Evolutionary conservation across 2,888 invertebrate species (phyloP), one percentile per base, ranked within the genome.

Genomic region (Timema cristinae): DNA sequence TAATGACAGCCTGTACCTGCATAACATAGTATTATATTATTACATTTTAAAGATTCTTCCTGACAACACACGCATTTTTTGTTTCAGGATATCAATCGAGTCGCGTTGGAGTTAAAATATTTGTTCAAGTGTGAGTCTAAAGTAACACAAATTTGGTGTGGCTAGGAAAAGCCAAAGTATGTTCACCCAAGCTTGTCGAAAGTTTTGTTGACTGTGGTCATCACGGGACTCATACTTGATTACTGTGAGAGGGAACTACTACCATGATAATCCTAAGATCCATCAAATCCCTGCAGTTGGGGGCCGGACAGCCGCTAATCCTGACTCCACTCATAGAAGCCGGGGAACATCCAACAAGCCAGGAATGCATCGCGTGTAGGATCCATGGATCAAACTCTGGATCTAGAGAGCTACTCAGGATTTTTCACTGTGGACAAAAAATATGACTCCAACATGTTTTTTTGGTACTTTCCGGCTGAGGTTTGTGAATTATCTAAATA

Each of bases 391-490:
- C 47, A 63, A 11, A 48, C 47, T 16, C 47, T 63, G 9, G 63
- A 63, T 47, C 32, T 63, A 13, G 63, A 63, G 16, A 63, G 63
- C 47, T 63, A 63, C 63, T 63, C 63, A 10, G 63, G 63, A 16
- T 63, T 63, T 48, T 63, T 63, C 63, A 63, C 63, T 47, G 63
- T 63, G 16, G 63, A 63, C 32, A 48, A 63, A 5, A 63, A 13
- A 63, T 63, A 48, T 48, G 48, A 63, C 32, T 63, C 63, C 32
- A 63, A 48, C n/a, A 32, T 63, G 63, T 63, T 63, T 63, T 63
- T 63, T 63, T 63, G 63, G 63, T 63, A 63, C 63, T 63, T 63
- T 15, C 63, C 63, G 32, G 9, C 63, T 5, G 63, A 63, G 47
- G 63, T 63, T 32, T 32, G 32, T 32, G 32, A 32, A 32, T 32